Percentiles rank a stretch among this genome's conserved stretches.
Evolutionary conservation across 2,797 vertebrate genomes (phyloP).

Genomic region (Labroides dimidiatus): DNA sequence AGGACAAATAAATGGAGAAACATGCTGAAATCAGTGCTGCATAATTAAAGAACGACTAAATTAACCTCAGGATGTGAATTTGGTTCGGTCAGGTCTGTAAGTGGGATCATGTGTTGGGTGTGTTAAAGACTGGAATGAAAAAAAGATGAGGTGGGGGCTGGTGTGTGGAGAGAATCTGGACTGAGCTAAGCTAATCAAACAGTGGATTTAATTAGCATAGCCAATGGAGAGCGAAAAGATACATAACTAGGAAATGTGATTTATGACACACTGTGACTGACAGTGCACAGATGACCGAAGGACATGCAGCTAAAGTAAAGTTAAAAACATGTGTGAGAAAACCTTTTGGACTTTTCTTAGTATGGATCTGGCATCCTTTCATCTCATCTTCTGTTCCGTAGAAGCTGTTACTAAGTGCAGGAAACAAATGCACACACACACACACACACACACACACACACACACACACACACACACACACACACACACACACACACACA

Average conservation of each 20-base stretch:
- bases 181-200: constrained; percentile 29
- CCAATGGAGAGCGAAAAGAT: constrained; percentile 30
- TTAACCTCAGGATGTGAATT: constrained; percentile 1
- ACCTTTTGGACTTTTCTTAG: constrained; percentile 2
- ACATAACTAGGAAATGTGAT: constrained; percentile 19
- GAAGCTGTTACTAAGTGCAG: constrained; percentile 20
- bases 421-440: constrained; percentile 34
- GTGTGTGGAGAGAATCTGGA: constrained; percentile 15
- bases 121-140: background rate
- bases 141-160: fast-evolving
- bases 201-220: constrained; percentile 30
- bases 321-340: constrained; percentile 13
- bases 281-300: constrained; percentile 34
- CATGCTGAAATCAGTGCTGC: background rate
- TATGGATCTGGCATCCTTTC: background rate
- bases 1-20: constrained; percentile 3
- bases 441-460: constrained; percentile 9
- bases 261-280: constrained; percentile 17
- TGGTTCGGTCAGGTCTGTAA: constrained; percentile 13
- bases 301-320: constrained; percentile 35
- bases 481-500: constrained; percentile 19
- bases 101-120: constrained; percentile 7
- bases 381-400: background rate
- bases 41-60: constrained; percentile 9
- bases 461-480: constrained; percentile 28